A percentile compares a stretch with the other conserved stretches of the same genome.
These are phyloP conservation scores for Oryctolagus cuniculus DNA, from an alignment of 2,113 vertebrate species.

Conservation along the genomic window mOryCun1.1 NC_091453.1:114668001-114668500, in stretches of 20 bases:
- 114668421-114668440: too few species aligned
- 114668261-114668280: background rate
- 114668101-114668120: conserved; percentile 15
- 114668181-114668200: background rate
- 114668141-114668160: background rate
- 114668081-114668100: background rate
- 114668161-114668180: background rate
- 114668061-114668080: background rate
- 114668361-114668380: too few species aligned
- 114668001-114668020: background rate
- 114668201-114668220: background rate
- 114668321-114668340: background rate
- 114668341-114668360: background rate
- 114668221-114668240: background rate
- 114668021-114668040: background rate
- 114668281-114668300: background rate
- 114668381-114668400: too few species aligned
- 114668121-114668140: background rate
- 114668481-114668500: too few species aligned
- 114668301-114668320: background rate
- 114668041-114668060: background rate
- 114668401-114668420: too few species aligned
- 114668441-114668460: too few species aligned
- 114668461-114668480: too few species aligned
- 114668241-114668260: background rate